Evolutionary conservation across 2,113 vertebrate genomes (phyloP).

Genomic region (Heterotis niloticus): DNA sequence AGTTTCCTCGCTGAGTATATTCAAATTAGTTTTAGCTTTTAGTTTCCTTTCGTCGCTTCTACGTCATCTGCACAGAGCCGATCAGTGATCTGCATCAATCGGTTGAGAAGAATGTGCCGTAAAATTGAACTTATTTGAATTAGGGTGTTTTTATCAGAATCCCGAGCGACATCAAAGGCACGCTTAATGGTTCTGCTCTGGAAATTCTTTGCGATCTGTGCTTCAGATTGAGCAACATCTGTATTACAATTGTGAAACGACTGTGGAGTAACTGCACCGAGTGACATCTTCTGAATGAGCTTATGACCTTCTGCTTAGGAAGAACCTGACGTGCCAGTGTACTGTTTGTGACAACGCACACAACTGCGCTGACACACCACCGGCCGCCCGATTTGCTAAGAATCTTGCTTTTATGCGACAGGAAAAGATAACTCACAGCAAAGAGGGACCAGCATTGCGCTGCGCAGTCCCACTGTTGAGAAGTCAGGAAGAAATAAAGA

Average conservation of each 20-base stretch:
- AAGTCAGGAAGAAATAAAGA: constrained; percentile 56
- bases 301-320: constrained; percentile 21
- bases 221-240: too few species aligned
- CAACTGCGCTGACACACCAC: constrained; percentile 52
- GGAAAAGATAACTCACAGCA: constrained; percentile 62
- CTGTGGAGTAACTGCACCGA: not conserved
- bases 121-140: too few species aligned
- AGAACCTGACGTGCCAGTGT: constrained; percentile 40
- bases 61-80: too few species aligned
- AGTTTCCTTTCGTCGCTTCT: too few species aligned
- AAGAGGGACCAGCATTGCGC: not conserved
- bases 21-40: too few species aligned
- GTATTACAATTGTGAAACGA: not conserved
- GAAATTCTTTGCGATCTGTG: too few species aligned
- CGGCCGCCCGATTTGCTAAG: constrained; percentile 50
- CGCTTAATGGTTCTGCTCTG: too few species aligned
- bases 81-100: too few species aligned
- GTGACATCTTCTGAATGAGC: constrained; percentile 41
- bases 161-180: too few species aligned
- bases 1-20: too few species aligned
- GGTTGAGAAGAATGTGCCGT: too few species aligned
- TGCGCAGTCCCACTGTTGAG: constrained; percentile 37
- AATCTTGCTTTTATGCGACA: constrained; percentile 38
- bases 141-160: too few species aligned
- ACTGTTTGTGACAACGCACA: constrained; percentile 63